These are phyloP conservation scores for Tachysurus fulvidraco DNA, from an alignment of 2,113 vertebrate species.

Conservation along the genomic window DNA sequence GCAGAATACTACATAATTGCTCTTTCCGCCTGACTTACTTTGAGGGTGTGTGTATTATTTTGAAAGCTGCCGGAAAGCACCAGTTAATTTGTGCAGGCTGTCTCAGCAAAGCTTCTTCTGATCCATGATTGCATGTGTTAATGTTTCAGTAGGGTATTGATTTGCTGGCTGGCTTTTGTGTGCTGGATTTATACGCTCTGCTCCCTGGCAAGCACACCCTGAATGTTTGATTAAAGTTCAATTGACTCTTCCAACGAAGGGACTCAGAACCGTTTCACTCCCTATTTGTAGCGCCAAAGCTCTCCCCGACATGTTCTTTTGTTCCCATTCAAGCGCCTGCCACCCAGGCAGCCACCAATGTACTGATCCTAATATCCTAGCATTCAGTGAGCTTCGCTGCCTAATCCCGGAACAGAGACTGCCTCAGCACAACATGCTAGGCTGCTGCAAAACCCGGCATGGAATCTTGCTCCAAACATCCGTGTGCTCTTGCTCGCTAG, in stretches of 20 bases:
- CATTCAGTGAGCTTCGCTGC: conserved; percentile 70
- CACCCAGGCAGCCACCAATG: conserved; percentile 82
- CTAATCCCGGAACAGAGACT: conserved; percentile 79
- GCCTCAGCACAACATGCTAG: conserved; percentile 65
- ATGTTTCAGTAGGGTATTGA: conserved; percentile 94
- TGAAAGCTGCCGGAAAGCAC: conserved; percentile 71
- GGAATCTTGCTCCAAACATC: conserved; percentile 60
- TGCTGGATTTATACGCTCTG: conserved; percentile 77
- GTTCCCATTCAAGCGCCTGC: conserved; percentile 81
- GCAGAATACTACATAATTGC: conserved; percentile 58
- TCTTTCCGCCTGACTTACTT: conserved; percentile 56
- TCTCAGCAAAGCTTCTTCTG: conserved; percentile 82
- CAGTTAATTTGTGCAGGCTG: conserved; percentile 82
- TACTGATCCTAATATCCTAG: conserved; percentile 79
- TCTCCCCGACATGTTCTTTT: conserved; percentile 80
- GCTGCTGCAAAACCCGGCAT: conserved; percentile 71
- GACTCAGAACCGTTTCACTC: conserved; percentile 77
- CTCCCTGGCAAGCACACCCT: conserved; percentile 72
- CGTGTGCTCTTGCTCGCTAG: background rate
- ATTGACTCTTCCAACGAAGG: conserved; percentile 81
- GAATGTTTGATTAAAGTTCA: conserved; percentile 96
- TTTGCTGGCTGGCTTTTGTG: conserved; percentile 86
- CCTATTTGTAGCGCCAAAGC: conserved; percentile 80
- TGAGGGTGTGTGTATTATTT: conserved; percentile 68
- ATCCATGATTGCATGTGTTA: conserved; percentile 87